phyloP scores from a whole-genome alignment of 2,113 vertebrate genomes.

The Benitochromis conjunctus region DNA sequence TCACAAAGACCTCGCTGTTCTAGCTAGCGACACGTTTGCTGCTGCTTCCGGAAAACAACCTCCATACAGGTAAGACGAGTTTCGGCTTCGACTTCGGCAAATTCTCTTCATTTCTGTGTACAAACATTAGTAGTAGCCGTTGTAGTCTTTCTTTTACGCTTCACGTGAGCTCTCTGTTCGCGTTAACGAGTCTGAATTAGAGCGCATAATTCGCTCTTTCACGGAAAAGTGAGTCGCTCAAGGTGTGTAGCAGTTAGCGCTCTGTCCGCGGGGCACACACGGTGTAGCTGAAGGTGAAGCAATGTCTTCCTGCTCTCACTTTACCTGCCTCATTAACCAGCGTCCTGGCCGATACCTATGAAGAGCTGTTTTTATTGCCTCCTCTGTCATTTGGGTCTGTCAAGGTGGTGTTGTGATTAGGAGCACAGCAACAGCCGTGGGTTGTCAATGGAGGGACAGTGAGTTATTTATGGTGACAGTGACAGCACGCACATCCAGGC shows the following conservation, averaged over 20 bases:
- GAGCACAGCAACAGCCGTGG: slow-evolving; percentile 20
- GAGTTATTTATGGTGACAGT: slow-evolving; percentile 71
- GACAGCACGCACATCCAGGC: slow-evolving; percentile 19
- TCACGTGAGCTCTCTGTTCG: neutral
- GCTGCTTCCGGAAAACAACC: slow-evolving; percentile 72
- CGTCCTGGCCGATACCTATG: neutral
- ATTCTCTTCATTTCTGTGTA: neutral
- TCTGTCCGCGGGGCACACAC: neutral
- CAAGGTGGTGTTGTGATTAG: slow-evolving; percentile 31
- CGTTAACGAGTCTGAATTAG: neutral
- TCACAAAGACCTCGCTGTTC: slow-evolving; percentile 41
- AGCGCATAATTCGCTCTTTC: neutral
- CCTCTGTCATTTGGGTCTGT: slow-evolving; percentile 21
- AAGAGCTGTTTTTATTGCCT: slow-evolving; percentile 28
- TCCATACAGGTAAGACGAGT: slow-evolving; percentile 74
- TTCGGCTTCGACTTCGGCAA: slow-evolving; percentile 45
- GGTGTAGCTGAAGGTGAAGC: slow-evolving; percentile 30
- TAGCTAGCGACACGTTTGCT: slow-evolving; percentile 37
- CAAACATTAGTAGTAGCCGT: neutral
- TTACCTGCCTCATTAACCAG: neutral
- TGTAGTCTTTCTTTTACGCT: neutral
- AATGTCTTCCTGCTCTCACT: neutral
- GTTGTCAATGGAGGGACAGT: slow-evolving; percentile 31
- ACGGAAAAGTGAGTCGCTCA: slow-evolving; percentile 8
- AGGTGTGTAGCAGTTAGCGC: slow-evolving; percentile 38